These are phyloP conservation scores for Tetropium fuscum DNA, from an alignment of 2,888 invertebrate species.

Conservation along the genomic window DNA sequence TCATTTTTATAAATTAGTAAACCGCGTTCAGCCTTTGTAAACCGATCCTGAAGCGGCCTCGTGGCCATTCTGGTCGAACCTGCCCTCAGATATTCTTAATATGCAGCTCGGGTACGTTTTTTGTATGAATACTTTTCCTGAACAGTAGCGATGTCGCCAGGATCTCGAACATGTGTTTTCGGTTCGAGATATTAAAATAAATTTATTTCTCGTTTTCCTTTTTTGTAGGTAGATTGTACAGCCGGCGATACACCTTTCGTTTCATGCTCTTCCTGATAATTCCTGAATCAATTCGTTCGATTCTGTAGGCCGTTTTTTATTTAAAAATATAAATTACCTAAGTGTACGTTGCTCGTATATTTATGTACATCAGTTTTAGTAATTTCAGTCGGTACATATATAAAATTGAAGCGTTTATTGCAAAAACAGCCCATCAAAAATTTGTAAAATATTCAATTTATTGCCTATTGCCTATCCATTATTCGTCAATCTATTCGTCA, in stretches of 20 bases:
- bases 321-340: no score
- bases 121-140: constrained; percentile 31
- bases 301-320: no score
- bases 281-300: no score
- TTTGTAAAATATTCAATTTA: no score
- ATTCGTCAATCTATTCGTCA: no score
- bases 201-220: constrained; percentile 39
- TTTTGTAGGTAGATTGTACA: constrained; percentile 25
- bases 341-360: no score
- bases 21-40: neutral
- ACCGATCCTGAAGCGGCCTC: constrained; percentile 7
- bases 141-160: constrained; percentile 37
- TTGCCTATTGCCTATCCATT: no score
- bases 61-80: constrained; percentile 12
- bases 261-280: constrained; percentile 16
- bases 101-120: constrained; percentile 35
- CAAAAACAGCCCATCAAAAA: no score
- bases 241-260: constrained; percentile 14
- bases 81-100: constrained; percentile 37
- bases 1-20: neutral
- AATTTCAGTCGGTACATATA: no score
- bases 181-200: constrained; percentile 45
- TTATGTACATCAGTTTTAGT: no score
- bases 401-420: no score
- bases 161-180: constrained; percentile 39